Evolutionary conservation across 2,888 invertebrate species (phyloP), one percentile per base, ranked within the genome.

Genomic region (Emesis russula): DNA sequence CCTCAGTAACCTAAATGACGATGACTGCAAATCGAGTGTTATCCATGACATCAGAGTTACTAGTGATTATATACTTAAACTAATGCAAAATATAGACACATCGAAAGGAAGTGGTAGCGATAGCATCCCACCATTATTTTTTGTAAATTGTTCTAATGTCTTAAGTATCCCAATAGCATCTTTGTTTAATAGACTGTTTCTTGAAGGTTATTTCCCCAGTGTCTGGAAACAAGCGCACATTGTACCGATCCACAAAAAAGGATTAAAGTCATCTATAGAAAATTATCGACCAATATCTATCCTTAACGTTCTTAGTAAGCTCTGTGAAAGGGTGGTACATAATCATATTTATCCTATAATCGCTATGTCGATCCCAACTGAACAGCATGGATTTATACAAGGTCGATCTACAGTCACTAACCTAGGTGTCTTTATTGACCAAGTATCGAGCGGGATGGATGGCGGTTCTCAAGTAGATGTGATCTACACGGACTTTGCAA

Each of bases 191-290:
- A 41, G 25, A 3, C 76, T 70, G 7, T 41, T 82, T 70, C 66
- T 48, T 2, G 38, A 33, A 13, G 68, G 81, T 18, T 1, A 38
- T 2, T 73, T 85, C 18, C 85, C 85, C 6, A 15, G n/a, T 15
- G 73, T 70, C 5, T 85, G 81, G 85, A 81, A 77, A 53, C 25
- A 38, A 38, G 85, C 81, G 2, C 53, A 66, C 33, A 41, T 85
- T 5, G 63, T 76, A 44, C 81, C 85, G 18, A 76, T 81, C 2
- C 81, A 81, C 15, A 81, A 81, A 81, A 81, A 77, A 74, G 85
- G 83, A 15, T 25, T 13, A 13, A 53, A 5, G 25, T 25, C 25
- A 25, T 25, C 25, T 25, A 36, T 83, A 31, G 33, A 79, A 58
- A 84, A 79, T 44, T 84, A 84, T 66, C 79, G 79, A 33, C 84